Percentiles rank a stretch among this genome's conserved stretches.
These are phyloP conservation scores for Bradypodion ventrale DNA, from an alignment of 2,797 vertebrate genomes.

Conservation along the genomic window DNA sequence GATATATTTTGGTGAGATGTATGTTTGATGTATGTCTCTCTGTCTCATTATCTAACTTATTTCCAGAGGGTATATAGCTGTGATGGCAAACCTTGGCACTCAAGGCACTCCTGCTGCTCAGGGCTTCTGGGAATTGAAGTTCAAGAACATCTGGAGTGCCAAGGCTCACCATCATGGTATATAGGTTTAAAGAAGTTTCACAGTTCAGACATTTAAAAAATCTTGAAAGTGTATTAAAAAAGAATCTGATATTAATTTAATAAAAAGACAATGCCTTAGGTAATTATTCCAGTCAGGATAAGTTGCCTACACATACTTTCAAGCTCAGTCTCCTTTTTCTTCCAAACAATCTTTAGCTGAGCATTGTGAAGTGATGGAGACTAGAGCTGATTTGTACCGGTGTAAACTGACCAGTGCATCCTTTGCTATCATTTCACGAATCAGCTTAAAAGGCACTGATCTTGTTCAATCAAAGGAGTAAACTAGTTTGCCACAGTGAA, in stretches of 20 bases:
- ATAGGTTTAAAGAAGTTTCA: constrained; percentile 47
- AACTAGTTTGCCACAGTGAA: not conserved
- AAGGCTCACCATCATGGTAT: no score
- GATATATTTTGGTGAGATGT: not conserved
- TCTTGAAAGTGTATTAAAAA: not conserved
- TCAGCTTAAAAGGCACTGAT: not conserved
- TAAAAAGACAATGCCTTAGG: not conserved
- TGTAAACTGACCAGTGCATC: not conserved
- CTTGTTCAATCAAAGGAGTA: not conserved
- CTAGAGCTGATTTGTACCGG: not conserved
- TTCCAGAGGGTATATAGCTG: constrained; percentile 18
- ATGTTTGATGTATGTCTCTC: not conserved
- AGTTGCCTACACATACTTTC: constrained; percentile 41
- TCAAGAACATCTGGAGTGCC: no score
- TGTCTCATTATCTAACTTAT: not conserved
- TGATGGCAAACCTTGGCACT: no score
- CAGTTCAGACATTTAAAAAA: constrained; percentile 47
- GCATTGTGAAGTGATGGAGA: constrained; percentile 21
- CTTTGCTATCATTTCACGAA: not conserved
- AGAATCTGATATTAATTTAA: constrained; percentile 20
- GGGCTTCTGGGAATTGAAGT: no score
- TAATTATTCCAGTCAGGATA: constrained; percentile 35
- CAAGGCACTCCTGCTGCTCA: no score
- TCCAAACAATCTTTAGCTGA: not conserved
- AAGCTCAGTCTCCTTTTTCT: constrained; percentile 36